Conservation (phyloP, 53 echinoderm and acorn worm species). For the Holothuria scabra region DNA sequence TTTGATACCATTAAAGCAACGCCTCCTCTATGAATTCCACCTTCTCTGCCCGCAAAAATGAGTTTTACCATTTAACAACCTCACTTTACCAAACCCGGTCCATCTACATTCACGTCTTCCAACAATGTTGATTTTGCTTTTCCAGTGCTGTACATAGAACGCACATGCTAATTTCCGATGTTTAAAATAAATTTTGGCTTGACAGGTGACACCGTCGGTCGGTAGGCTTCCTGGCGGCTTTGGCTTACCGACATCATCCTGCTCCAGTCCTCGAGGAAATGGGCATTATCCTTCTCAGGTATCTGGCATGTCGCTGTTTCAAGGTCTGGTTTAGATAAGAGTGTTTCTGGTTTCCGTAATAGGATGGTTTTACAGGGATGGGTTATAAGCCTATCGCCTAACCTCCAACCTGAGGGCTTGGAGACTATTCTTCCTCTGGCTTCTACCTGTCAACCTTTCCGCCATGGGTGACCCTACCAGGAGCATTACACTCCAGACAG, state of each 20-base stretch:
- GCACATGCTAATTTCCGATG: neutral
- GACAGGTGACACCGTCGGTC: conserved; percentile 5
- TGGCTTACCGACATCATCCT: neutral
- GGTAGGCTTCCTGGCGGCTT: neutral
- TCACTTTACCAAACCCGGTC: too few relatives aligned
- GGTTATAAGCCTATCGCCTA: too few relatives aligned
- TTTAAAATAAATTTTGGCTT: neutral
- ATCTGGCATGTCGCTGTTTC: neutral
- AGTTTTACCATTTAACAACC: too few relatives aligned
- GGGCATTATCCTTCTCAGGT: neutral
- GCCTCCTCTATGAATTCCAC: too few relatives aligned
- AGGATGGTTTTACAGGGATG: neutral
- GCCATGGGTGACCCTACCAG: too few relatives aligned
- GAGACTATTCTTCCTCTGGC: too few relatives aligned
- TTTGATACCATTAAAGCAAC: too few relatives aligned
- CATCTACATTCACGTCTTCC: conserved; percentile 16
- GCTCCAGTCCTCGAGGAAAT: neutral
- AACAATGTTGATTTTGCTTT: neutral
- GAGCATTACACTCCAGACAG: too few relatives aligned
- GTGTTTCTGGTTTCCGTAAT: too few relatives aligned
- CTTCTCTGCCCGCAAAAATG: too few relatives aligned
- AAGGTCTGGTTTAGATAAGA: neutral
- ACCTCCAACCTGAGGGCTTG: too few relatives aligned
- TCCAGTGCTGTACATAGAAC: neutral
- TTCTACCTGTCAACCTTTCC: too few relatives aligned